Evolutionary conservation across 1,140 invertebrate species (phyloP).

Genomic region (Glomeris maerens): DNA sequence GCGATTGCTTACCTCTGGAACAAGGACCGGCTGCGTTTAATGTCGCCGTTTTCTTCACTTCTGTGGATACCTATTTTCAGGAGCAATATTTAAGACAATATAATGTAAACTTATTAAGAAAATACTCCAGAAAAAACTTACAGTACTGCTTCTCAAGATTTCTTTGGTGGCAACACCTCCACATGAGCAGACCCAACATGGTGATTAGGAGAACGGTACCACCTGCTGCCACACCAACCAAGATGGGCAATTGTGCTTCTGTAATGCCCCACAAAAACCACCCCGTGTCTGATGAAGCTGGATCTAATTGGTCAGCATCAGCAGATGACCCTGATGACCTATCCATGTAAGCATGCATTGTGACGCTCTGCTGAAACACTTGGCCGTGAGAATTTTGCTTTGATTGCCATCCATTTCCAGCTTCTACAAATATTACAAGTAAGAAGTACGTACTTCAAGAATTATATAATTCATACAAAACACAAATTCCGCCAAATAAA

Average conservation of each 20-base stretch:
- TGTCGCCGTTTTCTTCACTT: conserved; percentile 1
- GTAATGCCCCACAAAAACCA: conserved; percentile 29
- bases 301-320: background rate
- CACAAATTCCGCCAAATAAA: no score
- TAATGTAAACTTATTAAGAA: background rate
- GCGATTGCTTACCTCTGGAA: background rate
- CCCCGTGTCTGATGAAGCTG: background rate
- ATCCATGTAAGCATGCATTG: conserved; percentile 8
- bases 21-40: no score
- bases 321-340: background rate
- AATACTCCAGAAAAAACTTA: conserved; percentile 26
- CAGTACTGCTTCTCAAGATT: conserved; percentile 36
- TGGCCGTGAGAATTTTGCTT: no score
- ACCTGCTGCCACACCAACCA: conserved; percentile 37
- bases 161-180: conserved; percentile 36
- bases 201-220: conserved; percentile 34
- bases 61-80: background rate
- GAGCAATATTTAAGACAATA: conserved; percentile 6
- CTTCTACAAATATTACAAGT: no score
- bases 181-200: conserved; percentile 33
- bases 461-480: no score
- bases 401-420: no score
- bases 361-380: conserved; percentile 9
- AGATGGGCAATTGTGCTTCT: conserved; percentile 33
- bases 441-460: no score